Conservation (phyloP, 2,113 vertebrate species). For the Lanius ludovicianus region DNA sequence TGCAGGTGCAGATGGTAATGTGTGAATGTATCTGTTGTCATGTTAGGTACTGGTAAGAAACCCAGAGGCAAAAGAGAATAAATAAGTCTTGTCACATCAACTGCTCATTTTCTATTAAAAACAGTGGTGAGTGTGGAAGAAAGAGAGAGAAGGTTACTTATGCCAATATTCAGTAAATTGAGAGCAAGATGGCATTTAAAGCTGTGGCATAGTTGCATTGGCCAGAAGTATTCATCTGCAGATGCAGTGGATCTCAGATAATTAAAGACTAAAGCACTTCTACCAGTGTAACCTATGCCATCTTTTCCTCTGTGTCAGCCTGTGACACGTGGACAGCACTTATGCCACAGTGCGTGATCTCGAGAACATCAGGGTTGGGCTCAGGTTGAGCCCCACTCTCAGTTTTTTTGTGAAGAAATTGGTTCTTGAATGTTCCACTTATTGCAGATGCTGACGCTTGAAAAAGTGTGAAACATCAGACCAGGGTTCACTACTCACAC, state of each 20-base stretch:
- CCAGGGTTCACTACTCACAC: neutral
- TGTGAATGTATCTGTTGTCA: neutral
- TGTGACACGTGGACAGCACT: neutral
- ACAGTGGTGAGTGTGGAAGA: neutral
- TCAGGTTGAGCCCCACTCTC: neutral
- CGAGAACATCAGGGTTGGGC: rapidly evolving
- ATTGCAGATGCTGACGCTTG: neutral
- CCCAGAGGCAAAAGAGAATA: neutral
- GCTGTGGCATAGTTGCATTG: neutral
- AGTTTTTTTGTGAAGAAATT: neutral
- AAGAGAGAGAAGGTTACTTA: neutral
- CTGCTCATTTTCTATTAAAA: neutral
- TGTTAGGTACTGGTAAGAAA: neutral
- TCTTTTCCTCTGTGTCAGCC: neutral
- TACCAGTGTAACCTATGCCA: neutral
- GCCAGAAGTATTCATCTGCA: neutral
- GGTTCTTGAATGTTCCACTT: neutral
- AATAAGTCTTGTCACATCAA: neutral
- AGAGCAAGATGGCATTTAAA: neutral
- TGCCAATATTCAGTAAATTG: neutral
- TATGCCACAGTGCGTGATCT: rapidly evolving
- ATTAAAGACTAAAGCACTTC: neutral
- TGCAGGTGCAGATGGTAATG: neutral
- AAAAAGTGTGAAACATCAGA: neutral
- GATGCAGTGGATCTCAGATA: neutral